Evolutionary conservation across 2,113 vertebrate genomes (phyloP).

Genomic region (Oncorhynchus keta): DNA sequence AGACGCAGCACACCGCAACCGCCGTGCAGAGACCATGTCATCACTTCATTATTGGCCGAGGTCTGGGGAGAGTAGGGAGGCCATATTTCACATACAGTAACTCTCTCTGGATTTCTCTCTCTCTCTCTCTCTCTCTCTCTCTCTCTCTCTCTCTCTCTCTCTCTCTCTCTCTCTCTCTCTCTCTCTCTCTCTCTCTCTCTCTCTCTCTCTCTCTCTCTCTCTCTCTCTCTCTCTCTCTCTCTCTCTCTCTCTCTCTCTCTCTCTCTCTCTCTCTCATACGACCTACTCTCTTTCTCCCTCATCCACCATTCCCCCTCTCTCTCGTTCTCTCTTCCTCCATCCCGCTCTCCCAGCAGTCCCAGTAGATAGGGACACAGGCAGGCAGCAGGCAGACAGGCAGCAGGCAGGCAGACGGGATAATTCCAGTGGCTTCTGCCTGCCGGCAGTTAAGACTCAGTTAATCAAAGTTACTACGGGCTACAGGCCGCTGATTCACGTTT

Average conservation of each 20-base stretch:
- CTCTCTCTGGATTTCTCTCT: neutral
- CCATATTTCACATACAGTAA: slow-evolving; percentile 26
- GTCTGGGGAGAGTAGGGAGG: slow-evolving; percentile 10
- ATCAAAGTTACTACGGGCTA: slow-evolving; percentile 41
- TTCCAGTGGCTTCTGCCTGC: slow-evolving; percentile 28
- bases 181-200: too few species aligned
- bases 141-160: too few species aligned
- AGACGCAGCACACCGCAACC: too few species aligned
- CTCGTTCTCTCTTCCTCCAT: neutral
- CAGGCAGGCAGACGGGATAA: slow-evolving; percentile 9
- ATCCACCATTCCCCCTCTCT: neutral
- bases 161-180: too few species aligned
- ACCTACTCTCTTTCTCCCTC: too few species aligned
- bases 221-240: too few species aligned
- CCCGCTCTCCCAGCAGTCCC: too few species aligned
- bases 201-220: too few species aligned
- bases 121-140: neutral
- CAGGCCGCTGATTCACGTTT: slow-evolving; percentile 24
- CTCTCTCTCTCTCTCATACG: neutral
- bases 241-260: too few species aligned
- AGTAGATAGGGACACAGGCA: neutral
- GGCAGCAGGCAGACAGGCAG: neutral
- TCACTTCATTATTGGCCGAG: slow-evolving; percentile 34
- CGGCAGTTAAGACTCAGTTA: slow-evolving; percentile 46
- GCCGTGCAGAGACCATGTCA: slow-evolving; percentile 36